Percentiles rank a stretch among this genome's conserved stretches.
Conservation (phyloP, 2,888 invertebrate genomes). For the Tigriopus californicus region DNA sequence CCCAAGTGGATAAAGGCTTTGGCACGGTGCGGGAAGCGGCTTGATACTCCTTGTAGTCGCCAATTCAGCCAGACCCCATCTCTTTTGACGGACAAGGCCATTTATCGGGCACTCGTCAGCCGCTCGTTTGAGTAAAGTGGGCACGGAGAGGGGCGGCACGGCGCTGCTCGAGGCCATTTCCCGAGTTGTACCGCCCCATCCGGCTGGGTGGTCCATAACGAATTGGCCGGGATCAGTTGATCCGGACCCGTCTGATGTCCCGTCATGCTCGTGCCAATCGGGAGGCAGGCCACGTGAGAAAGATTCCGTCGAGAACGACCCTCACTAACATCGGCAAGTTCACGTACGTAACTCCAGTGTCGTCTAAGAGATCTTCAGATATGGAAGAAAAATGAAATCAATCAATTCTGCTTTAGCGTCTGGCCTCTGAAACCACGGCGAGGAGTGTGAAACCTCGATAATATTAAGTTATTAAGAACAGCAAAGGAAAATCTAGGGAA, state of each 20-base stretch:
- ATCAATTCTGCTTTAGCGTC: too few species aligned
- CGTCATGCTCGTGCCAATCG: too few species aligned
- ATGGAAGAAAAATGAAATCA: too few species aligned
- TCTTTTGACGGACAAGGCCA: slow-evolving; percentile 47
- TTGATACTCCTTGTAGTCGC: slow-evolving; percentile 1
- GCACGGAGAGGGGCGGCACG: slow-evolving; percentile 45
- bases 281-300: too few species aligned
- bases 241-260: slow-evolving; percentile 39
- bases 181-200: slow-evolving; percentile 45
- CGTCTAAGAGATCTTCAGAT: too few species aligned
- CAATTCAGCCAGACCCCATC: slow-evolving; percentile 22
- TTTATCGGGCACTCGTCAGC: slow-evolving; percentile 41
- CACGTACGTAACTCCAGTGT: too few species aligned
- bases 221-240: slow-evolving; percentile 43
- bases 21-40: slow-evolving; percentile 38
- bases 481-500: too few species aligned
- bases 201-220: slow-evolving; percentile 35
- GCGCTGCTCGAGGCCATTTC: neutral
- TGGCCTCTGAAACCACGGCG: too few species aligned
- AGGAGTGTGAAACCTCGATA: too few species aligned
- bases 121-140: slow-evolving; percentile 43
- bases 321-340: too few species aligned
- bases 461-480: too few species aligned
- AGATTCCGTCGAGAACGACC: too few species aligned
- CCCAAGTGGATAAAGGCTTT: slow-evolving; percentile 65